Base-by-base conservation (phyloP, 2,888 invertebrate species). In the Nudaria mundana region DNA sequence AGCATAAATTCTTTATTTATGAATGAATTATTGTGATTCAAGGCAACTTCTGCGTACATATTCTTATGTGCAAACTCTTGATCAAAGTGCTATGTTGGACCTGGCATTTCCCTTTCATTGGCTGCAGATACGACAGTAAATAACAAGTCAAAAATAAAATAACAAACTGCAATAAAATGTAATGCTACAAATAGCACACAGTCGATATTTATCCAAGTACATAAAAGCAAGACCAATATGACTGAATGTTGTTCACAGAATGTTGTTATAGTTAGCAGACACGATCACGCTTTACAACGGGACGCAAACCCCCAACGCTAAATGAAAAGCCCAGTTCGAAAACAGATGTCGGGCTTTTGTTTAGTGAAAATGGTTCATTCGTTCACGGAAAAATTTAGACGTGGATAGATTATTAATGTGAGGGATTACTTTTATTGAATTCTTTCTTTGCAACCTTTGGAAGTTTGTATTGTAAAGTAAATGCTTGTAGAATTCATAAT, bases 291-390 rank as follows among this genome's bases (percentile, higher is more conserved):
- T 10, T 24, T 24, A 59, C 64, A 58, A 60, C 54, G 52, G 40
- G 48, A 45, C 33, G 38, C 45, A 50, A 52, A 48, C 57, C 60
- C 47, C 32, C 46, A 32, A 43, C 56, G 57, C 59, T 64, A 70
- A 73, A 72, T 72, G 70, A 72, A 72, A 61, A 68, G 59, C 59
- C n/a, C 53, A 47, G 61, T 61, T 66, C 57, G 52, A 62, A 69
- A 66, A 62, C 66, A 70, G 63, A 57, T 60, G 61, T 56, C 45
- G 29, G 44, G 54, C 63, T 63, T 68, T 70, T 72, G 65, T 70
- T 69, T 63, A 61, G 56, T 58, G 60, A 57, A 63, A 61, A 66
- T 64, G 63, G 58, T 60, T 54, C 62, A 54, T 61, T 46, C 51
- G 35, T 42, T 48, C 34, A 31, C 44, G 48, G 48, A 64, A 71